Conservation (phyloP, 2,797 vertebrate species). For the Momotus momota region DNA sequence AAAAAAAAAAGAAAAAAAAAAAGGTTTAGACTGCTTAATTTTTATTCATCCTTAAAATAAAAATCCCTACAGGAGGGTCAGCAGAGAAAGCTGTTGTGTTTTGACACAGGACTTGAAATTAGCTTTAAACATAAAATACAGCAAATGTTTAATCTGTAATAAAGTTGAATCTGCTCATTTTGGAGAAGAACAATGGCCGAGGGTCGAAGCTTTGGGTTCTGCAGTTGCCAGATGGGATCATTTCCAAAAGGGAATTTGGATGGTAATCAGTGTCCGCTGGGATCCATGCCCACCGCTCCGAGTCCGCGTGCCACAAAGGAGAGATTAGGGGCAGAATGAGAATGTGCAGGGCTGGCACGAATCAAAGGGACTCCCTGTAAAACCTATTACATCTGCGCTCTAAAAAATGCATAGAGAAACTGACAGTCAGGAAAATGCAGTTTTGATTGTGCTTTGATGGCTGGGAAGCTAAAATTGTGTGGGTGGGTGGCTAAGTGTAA, state of each 20-base stretch:
- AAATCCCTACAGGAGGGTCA: conserved; percentile 8
- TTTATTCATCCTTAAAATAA: conserved; percentile 37
- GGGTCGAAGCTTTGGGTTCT: conserved; percentile 49
- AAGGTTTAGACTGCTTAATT: conserved; percentile 7
- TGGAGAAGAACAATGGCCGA: conserved; percentile 55
- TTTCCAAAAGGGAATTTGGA: conserved; percentile 68
- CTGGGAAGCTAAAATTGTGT: conserved; percentile 66
- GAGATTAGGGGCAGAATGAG: conserved; percentile 73
- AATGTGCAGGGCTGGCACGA: conserved; percentile 68
- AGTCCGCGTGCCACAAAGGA: conserved; percentile 58
- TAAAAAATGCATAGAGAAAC: conserved; percentile 57
- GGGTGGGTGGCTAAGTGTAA: conserved; percentile 64
- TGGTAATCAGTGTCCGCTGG: conserved; percentile 67
- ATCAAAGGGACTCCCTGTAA: conserved; percentile 72
- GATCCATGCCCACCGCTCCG: conserved; percentile 59
- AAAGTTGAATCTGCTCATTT: conserved; percentile 63
- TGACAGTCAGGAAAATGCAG: conserved; percentile 67
- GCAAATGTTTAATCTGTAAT: conserved; percentile 51
- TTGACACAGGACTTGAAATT: conserved; percentile 31
- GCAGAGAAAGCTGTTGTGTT: conserved; percentile 33
- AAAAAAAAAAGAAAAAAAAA: neutral
- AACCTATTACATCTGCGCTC: conserved; percentile 70
- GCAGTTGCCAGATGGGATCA: conserved; percentile 67
- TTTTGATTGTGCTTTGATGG: conserved; percentile 68
- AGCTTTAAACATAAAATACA: conserved; percentile 35